Conservation (phyloP, 1,140 invertebrate species). For the Neodiprion fabricii region DNA sequence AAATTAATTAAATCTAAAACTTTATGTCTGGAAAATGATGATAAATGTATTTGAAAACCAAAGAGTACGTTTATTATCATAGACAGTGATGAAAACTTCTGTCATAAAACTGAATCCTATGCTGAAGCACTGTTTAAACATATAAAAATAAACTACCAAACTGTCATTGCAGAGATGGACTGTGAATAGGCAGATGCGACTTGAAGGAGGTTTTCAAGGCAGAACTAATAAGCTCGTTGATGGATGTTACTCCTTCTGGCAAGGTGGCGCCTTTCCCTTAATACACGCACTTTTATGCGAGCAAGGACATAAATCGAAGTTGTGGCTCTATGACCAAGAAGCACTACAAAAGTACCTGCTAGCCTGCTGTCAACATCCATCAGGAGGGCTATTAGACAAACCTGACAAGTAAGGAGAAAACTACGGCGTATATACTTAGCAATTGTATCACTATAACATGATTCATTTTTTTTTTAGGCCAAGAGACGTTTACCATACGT, state of each 20-base stretch:
- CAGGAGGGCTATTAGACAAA: constrained; percentile 95
- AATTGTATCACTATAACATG: constrained; percentile 25
- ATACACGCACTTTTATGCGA: constrained; percentile 68
- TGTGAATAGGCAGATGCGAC: constrained; percentile 86
- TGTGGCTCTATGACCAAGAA: constrained; percentile 80
- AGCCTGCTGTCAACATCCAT: constrained; percentile 87
- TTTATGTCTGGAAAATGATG: too few relatives aligned
- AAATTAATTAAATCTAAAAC: neutral
- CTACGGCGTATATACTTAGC: constrained; percentile 9
- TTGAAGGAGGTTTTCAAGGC: constrained; percentile 94
- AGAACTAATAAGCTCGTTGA: constrained; percentile 98
- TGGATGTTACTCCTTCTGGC: constrained; percentile 99
- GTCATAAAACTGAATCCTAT: too few relatives aligned
- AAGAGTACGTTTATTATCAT: too few relatives aligned
- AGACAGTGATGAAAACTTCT: too few relatives aligned
- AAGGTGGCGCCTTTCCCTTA: constrained; percentile 88
- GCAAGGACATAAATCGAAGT: constrained; percentile 55
- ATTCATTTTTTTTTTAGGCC: constrained; percentile 66
- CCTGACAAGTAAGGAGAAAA: constrained; percentile 82
- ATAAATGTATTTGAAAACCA: too few relatives aligned
- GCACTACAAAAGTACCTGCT: constrained; percentile 96
- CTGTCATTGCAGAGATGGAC: constrained; percentile 74
- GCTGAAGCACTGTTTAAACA: too few relatives aligned
- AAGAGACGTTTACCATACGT: constrained; percentile 95
- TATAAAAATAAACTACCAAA: neutral